Conservation (phyloP, 2,113 vertebrate species). For the Arizona elegans region DNA sequence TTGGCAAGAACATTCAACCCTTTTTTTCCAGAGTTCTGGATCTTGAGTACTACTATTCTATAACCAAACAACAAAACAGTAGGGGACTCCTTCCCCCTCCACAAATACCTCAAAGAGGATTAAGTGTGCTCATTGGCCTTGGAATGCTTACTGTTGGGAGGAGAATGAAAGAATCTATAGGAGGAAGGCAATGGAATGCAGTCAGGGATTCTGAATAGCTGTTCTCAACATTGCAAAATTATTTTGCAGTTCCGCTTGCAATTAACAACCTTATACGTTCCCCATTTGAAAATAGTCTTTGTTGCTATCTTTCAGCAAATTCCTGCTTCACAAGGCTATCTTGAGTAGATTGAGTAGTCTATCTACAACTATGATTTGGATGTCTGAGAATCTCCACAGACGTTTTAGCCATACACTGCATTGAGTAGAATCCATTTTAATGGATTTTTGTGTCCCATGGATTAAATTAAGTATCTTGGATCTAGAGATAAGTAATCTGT, state of each 20-base stretch:
- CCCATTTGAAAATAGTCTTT: neutral
- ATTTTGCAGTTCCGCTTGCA: neutral
- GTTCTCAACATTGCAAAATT: neutral
- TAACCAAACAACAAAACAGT: neutral
- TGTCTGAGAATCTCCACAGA: neutral
- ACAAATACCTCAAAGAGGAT: neutral
- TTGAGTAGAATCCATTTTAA: neutral
- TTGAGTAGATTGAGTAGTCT: neutral
- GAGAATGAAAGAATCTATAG: neutral
- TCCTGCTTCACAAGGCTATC: neutral
- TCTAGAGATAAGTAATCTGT: neutral
- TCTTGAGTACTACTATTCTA: neutral
- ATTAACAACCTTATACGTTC: neutral
- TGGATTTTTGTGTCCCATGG: neutral
- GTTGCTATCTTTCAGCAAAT: neutral
- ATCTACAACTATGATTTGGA: neutral
- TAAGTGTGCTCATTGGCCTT: neutral
- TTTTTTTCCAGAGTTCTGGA: neutral
- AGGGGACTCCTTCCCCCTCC: neutral
- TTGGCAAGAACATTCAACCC: neutral
- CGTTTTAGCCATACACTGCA: neutral
- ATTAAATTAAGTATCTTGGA: neutral
- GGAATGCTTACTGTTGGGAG: neutral
- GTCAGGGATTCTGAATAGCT: neutral
- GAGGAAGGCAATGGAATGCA: neutral